Evolutionary conservation across 1,140 invertebrate genomes (phyloP).

Genomic region (Lerema accius): DNA sequence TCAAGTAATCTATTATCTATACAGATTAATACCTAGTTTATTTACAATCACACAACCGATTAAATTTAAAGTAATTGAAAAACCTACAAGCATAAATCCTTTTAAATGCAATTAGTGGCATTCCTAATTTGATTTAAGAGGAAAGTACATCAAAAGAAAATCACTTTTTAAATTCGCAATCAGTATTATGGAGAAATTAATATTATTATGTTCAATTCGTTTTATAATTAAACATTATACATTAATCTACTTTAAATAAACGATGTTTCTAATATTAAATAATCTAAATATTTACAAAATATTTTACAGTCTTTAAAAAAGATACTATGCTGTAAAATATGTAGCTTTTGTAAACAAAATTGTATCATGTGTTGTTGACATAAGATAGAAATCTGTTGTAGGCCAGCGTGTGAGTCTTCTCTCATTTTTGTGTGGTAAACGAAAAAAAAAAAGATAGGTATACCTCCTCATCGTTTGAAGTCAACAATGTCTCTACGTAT

Average conservation of each 20-base stretch:
- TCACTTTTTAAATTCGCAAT: no score
- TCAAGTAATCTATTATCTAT: conserved; percentile 33
- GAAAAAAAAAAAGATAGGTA: no score
- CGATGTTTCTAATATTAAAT: conserved; percentile 28
- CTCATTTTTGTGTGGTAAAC: no score
- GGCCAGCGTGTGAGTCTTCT: no score
- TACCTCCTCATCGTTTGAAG: no score
- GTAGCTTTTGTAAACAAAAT: background rate
- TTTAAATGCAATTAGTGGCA: conserved; percentile 27
- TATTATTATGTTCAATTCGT: no score
- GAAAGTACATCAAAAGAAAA: background rate
- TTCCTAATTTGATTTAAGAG: conserved; percentile 9
- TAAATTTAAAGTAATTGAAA: conserved; percentile 46
- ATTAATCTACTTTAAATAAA: conserved; percentile 5
- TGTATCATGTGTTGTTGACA: background rate
- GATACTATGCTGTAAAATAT: conserved; percentile 25
- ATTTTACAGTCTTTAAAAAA: conserved; percentile 49
- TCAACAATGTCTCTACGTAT: no score
- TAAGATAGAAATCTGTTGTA: no score
- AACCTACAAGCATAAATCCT: conserved; percentile 37
- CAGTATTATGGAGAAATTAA: no score
- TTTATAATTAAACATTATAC: background rate
- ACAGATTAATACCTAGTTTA: conserved; percentile 39
- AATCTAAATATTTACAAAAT: conserved; percentile 55
- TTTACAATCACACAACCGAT: conserved; percentile 74